Evolutionary conservation across 2,888 invertebrate species (phyloP).

Genomic region (Aphodius granarius): DNA sequence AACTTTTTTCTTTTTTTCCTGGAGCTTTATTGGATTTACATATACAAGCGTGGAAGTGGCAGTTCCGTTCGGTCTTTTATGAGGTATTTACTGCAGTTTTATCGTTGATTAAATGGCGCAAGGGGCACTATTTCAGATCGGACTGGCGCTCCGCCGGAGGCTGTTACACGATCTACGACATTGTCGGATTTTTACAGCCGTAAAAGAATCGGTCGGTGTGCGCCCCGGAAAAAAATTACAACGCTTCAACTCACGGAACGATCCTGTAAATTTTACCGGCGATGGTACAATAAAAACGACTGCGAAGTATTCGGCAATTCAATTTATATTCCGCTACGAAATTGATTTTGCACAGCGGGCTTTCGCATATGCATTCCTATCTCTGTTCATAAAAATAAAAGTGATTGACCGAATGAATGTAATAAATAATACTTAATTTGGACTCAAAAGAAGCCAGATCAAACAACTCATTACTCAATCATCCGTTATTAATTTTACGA

Average conservation of each 20-base stretch:
- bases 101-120: conserved; percentile 32
- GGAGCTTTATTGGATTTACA: conserved; percentile 16
- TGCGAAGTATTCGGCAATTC: not conserved
- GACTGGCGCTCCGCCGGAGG: not conserved
- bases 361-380: not conserved
- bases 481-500: not conserved
- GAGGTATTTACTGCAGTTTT: conserved; percentile 35
- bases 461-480: not conserved
- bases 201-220: not conserved
- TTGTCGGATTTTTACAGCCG: not conserved
- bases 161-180: not conserved
- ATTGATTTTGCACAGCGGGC: not conserved
- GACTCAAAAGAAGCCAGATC: not conserved
- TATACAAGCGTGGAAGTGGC: conserved; percentile 1
- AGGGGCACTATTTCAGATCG: not conserved
- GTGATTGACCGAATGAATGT: not conserved
- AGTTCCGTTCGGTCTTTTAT: conserved; percentile 31
- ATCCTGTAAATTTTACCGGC: not conserved
- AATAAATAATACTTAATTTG: not conserved
- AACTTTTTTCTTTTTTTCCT: not conserved
- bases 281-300: not conserved
- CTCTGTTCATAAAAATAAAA: not conserved
- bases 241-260: not conserved
- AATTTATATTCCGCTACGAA: not conserved
- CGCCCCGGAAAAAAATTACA: not conserved